phyloP scores from a whole-genome alignment of 2,113 vertebrate species.

The Petaurus breviceps region DNA sequence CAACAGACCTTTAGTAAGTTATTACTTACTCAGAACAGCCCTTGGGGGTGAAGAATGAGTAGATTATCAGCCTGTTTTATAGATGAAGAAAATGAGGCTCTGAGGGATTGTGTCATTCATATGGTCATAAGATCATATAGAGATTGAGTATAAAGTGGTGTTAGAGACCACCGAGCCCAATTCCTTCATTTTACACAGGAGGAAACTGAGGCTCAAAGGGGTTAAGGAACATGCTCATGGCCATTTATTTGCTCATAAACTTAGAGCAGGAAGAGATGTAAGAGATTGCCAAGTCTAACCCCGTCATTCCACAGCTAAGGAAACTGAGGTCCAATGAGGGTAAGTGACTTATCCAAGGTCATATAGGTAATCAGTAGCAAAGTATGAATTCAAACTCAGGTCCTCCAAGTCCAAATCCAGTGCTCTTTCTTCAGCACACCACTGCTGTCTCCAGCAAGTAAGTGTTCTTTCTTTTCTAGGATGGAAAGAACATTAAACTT shows the following conservation, averaged over 20 bases:
- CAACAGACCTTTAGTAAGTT: not conserved
- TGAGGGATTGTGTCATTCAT: not conserved
- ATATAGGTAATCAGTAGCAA: not conserved
- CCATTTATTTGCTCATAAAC: not conserved
- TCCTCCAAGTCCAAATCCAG: not conserved
- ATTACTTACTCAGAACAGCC: not conserved
- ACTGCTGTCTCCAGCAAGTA: not conserved
- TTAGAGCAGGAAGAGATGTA: not conserved
- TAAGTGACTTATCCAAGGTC: constrained; percentile 6
- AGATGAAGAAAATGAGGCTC: not conserved
- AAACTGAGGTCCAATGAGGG: not conserved
- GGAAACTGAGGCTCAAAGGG: not conserved
- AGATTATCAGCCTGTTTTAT: not conserved
- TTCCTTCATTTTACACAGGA: not conserved
- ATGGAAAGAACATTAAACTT: not conserved
- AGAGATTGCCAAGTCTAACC: not conserved
- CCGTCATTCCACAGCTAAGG: not conserved
- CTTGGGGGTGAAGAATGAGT: not conserved
- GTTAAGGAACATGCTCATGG: not conserved
- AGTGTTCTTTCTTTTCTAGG: not conserved
- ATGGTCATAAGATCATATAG: not conserved
- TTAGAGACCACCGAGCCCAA: not conserved
- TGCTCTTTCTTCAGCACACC: not conserved
- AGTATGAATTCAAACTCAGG: not conserved
- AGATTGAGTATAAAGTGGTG: not conserved